A percentile compares a stretch with the other conserved stretches of the same genome.
Evolutionary conservation across 2,888 invertebrate species (phyloP).

Genomic region (Oscheius onirici): DNA sequence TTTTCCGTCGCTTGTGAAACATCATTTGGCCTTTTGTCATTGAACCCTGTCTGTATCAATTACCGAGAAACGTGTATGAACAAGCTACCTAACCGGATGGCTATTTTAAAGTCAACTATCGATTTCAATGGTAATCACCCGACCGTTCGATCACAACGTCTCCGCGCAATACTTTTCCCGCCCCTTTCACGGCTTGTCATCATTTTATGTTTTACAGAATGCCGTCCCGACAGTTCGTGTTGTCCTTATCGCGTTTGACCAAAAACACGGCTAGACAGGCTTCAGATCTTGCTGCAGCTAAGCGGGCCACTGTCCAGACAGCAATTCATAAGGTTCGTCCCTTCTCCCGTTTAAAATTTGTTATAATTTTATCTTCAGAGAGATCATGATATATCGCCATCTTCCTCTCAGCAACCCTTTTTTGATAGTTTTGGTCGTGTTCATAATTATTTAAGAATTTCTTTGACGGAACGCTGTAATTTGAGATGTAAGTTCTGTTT

Average conservation of each 20-base stretch:
- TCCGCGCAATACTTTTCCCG: not conserved
- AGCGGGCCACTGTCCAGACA: not conserved
- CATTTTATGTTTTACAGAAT: not conserved
- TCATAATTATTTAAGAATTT: slow-evolving; percentile 93
- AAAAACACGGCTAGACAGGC: not conserved
- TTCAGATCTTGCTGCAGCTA: not conserved
- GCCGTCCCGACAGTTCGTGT: not conserved
- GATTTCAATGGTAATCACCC: slow-evolving; percentile 15
- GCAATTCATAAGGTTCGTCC: not conserved
- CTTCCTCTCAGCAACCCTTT: slow-evolving; percentile 2
- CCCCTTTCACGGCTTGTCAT: not conserved
- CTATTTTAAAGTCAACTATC: slow-evolving; percentile 2
- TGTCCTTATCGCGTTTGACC: not conserved
- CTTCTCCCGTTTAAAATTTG: not conserved
- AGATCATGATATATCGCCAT: not conserved
- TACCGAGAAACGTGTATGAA: no score
- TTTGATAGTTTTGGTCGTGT: slow-evolving; percentile 81
- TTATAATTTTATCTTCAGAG: not conserved
- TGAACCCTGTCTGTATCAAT: no score
- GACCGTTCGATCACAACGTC: slow-evolving; percentile 12
- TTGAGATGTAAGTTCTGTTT: slow-evolving; percentile 83
- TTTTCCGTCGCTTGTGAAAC: no score
- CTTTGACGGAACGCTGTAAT: slow-evolving; percentile 94
- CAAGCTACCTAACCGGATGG: not conserved
- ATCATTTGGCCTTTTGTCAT: no score